Percentiles rank a stretch among this genome's conserved stretches.
Conservation (phyloP, 2,113 vertebrate genomes). For the Microtus richardsoni region DNA sequence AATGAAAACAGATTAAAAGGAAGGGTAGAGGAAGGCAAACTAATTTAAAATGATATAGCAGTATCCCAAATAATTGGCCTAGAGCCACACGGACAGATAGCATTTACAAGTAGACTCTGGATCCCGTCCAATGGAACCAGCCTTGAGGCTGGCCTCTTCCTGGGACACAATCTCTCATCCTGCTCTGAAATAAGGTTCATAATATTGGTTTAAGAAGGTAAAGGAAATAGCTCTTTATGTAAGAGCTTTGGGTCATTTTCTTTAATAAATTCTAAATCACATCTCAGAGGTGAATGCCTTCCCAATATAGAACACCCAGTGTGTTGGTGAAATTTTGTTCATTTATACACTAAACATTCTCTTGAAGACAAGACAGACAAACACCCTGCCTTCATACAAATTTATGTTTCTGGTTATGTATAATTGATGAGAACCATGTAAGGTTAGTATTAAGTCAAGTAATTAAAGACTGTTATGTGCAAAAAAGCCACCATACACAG, state of each 20-base stretch:
- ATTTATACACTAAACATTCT: neutral
- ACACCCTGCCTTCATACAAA: neutral
- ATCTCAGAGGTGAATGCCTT: neutral
- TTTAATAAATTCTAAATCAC: neutral
- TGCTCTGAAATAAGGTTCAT: neutral
- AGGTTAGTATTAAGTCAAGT: neutral
- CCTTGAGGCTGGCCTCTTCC: neutral
- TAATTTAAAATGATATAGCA: neutral
- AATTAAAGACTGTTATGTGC: neutral
- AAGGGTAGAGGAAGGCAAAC: neutral
- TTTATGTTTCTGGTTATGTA: neutral
- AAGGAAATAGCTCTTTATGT: neutral
- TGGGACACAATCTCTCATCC: neutral
- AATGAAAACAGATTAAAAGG: conserved; percentile 43
- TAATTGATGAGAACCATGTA: neutral
- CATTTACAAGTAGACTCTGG: neutral
- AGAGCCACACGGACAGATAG: neutral
- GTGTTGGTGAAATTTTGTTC: neutral
- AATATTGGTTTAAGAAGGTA: neutral
- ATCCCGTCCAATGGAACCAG: neutral
- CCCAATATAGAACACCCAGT: neutral
- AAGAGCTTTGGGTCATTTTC: conserved; percentile 6
- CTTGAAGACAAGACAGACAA: neutral
- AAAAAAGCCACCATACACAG: neutral
- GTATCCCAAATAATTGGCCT: conserved; percentile 9